A percentile compares a stretch with the other conserved stretches of the same genome.
These are phyloP conservation scores for Campopleginae sp. DNA, from an alignment of 2,888 invertebrate species.

Conservation along the genomic window DNA sequence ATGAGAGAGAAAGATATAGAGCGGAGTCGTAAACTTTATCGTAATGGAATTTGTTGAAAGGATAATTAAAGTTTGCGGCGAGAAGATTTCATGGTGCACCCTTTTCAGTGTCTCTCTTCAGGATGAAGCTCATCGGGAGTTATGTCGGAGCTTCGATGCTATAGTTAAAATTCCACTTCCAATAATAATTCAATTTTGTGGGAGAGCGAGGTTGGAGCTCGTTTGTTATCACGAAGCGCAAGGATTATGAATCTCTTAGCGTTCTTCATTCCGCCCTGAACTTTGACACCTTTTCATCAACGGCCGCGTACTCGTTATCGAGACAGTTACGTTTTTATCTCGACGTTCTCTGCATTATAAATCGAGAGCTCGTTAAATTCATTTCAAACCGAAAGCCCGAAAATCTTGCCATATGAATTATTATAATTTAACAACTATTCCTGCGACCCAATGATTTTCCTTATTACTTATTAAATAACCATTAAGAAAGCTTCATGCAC, in stretches of 20 bases:
- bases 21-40: slow-evolving; percentile 59
- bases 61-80: slow-evolving; percentile 68
- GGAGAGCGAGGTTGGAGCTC: slow-evolving; percentile 5
- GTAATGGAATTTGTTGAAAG: slow-evolving; percentile 70
- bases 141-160: slow-evolving; percentile 60
- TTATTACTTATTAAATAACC: slow-evolving; percentile 9
- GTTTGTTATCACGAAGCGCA: slow-evolving; percentile 38
- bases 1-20: slow-evolving; percentile 19
- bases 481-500: slow-evolving; percentile 7
- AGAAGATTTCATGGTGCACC: slow-evolving; percentile 42
- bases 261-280: background rate
- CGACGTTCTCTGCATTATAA: background rate
- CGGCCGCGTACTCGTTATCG: background rate
- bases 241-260: slow-evolving; percentile 19
- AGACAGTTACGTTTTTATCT: background rate
- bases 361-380: background rate
- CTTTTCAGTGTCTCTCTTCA: background rate
- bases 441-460: background rate
- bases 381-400: background rate
- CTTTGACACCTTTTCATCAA: background rate
- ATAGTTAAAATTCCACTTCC: slow-evolving; percentile 65
- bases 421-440: background rate
- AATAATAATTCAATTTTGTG: slow-evolving; percentile 63
- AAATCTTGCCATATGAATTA: background rate
- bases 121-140: slow-evolving; percentile 26